These are phyloP conservation scores for Bos taurus DNA, from an alignment of 2,113 vertebrate genomes.

Conservation along the genomic window DNA sequence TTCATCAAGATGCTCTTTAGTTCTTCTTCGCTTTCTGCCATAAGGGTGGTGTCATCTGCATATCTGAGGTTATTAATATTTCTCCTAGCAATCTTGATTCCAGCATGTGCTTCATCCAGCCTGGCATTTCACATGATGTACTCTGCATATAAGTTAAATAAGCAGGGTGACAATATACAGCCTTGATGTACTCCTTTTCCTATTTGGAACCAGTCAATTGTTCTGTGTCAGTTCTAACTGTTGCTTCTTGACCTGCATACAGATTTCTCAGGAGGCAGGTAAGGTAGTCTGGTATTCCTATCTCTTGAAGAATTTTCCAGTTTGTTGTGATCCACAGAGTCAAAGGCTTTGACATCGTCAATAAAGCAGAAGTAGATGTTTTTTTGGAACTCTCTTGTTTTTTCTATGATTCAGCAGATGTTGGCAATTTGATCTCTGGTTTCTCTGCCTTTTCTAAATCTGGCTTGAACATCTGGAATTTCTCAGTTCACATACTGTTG, in stretches of 20 bases:
- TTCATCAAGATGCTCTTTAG: neutral
- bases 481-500: neutral
- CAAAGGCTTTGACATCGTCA: neutral
- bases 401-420: neutral
- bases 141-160: neutral
- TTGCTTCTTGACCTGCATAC: neutral
- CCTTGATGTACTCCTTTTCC: neutral
- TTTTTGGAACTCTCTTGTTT: neutral
- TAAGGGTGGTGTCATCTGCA: neutral
- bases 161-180: neutral
- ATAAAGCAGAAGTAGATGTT: neutral
- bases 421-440: neutral
- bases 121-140: neutral
- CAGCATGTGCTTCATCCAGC: neutral
- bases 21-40: neutral
- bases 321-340: neutral
- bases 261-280: neutral
- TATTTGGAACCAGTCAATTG: neutral
- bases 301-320: neutral
- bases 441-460: neutral
- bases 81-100: neutral
- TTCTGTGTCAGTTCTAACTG: neutral
- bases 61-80: neutral
- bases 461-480: neutral
- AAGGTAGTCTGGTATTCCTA: neutral